Evolutionary conservation across 2,113 vertebrate genomes (phyloP).

Genomic region (Tiliqua scincoides): DNA sequence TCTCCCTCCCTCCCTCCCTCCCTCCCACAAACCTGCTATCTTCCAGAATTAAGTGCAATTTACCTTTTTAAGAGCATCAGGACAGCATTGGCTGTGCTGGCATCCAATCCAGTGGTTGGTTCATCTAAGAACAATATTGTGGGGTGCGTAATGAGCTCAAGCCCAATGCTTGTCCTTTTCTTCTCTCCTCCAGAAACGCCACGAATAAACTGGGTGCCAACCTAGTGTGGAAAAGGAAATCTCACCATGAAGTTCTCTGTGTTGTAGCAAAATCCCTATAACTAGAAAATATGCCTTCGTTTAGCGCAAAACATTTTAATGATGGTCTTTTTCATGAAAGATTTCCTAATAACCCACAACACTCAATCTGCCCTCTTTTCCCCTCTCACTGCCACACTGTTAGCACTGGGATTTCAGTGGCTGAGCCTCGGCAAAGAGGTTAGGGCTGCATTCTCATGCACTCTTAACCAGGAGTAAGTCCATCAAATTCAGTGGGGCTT

Average conservation of each 20-base stretch:
- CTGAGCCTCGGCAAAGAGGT: too few relatives aligned
- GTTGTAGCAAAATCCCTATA: neutral
- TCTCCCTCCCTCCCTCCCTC: neutral
- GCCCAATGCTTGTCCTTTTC: slow-evolving; percentile 93
- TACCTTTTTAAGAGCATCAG: slow-evolving; percentile 90
- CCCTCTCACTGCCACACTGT: too few relatives aligned
- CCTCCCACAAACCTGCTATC: neutral
- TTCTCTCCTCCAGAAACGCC: slow-evolving; percentile 94
- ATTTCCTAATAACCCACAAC: neutral
- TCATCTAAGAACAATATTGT: slow-evolving; percentile 93
- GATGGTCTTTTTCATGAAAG: neutral
- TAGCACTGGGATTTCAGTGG: too few relatives aligned
- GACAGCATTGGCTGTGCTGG: slow-evolving; percentile 93
- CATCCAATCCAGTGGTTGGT: slow-evolving; percentile 92
- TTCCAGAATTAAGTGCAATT: neutral
- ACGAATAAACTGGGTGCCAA: slow-evolving; percentile 87
- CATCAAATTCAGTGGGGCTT: too few relatives aligned
- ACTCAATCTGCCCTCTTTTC: neutral
- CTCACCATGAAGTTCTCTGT: neutral
- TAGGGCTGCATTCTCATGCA: too few relatives aligned
- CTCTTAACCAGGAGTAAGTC: too few relatives aligned
- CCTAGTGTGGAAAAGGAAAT: slow-evolving; percentile 70
- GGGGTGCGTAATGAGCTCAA: slow-evolving; percentile 94
- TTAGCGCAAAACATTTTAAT: neutral
- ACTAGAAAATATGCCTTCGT: too few relatives aligned